Conservation (phyloP, 2,113 vertebrate genomes). For the Oncorhynchus keta region DNA sequence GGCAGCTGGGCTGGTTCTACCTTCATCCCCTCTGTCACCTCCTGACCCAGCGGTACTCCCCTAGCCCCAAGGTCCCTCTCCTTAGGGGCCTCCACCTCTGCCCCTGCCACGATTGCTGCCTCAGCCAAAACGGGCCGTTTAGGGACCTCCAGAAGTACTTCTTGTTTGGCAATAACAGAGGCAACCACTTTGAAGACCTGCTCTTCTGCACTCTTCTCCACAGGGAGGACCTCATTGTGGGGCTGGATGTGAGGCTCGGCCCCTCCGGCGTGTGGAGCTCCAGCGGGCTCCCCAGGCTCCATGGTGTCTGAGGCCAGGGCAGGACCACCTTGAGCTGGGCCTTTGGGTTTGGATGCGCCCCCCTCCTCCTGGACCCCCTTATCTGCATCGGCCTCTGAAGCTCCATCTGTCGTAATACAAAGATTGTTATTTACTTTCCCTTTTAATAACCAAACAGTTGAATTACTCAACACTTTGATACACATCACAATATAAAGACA, state of each 20-base stretch:
- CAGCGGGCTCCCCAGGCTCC: constrained; percentile 22
- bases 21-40: neutral
- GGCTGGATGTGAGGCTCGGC: neutral
- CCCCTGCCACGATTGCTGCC: neutral
- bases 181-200: constrained; percentile 21
- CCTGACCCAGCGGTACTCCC: constrained; percentile 64
- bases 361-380: constrained; percentile 60
- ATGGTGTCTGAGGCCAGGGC: constrained; percentile 33
- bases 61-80: constrained; percentile 53
- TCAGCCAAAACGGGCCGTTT: neutral
- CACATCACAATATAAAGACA: neutral
- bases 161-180: constrained; percentile 45
- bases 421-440: neutral
- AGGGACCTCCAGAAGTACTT: constrained; percentile 11
- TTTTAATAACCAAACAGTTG: no score
- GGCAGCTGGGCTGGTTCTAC: constrained; percentile 13
- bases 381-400: constrained; percentile 49
- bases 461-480: no score
- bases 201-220: constrained; percentile 9
- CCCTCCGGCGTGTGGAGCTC: constrained; percentile 27
- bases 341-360: constrained; percentile 54
- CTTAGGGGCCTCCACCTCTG: constrained; percentile 28
- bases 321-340: constrained; percentile 15
- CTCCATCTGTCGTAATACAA: constrained; percentile 41
- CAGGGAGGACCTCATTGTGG: constrained; percentile 38